Evolutionary conservation across 2,888 invertebrate genomes (phyloP), one percentile per base, ranked within the genome.

Genomic region (Galerucella pusilla): DNA sequence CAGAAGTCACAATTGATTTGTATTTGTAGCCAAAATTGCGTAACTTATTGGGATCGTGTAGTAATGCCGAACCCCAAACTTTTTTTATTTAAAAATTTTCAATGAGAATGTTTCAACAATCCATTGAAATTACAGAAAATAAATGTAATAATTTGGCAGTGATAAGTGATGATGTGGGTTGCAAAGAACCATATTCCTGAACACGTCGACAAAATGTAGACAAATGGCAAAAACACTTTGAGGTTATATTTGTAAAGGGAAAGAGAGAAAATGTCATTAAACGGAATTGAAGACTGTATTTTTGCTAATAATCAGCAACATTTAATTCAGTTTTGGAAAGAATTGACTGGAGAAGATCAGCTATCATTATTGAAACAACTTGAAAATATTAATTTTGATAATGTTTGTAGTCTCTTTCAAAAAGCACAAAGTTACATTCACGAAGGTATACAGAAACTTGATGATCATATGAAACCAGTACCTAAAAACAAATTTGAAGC

Each of bases 401-500:
- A 83, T 75, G 80, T 82, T 5, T 79, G 78, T 46, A 65, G 78
- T n/a, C 75, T 86, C 46, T 86, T 84, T 76, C 66, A 81, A 16
- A 80, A 79, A 42, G 85, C 86, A 0, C 75, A 82, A 14, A 69
- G 71, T 14, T 89, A 90, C 0, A 88, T 91, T 7, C 89, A 90
- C 80, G 90, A 91, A 69, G 91, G 92, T 76, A 88, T 90, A 91
- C 81, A 94, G 93, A 86, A 78, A 66, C 85, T 94, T 54, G 96
- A 97, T 83, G 93, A 94, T 78, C 91, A 93, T 76, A 89, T 97
- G 84, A 92, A 95, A 83, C 96, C 97, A 0, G 92, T 97, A 68
- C 95, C 96, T 0, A 89, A 92, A n/a, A 90, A 92, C 10, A 92
- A 94, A 77, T 93, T 95, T 82, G 94, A 95, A 65, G 93, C 95